phyloP scores from a whole-genome alignment of 2,113 vertebrate species.

The Taxidea taxus region DNA sequence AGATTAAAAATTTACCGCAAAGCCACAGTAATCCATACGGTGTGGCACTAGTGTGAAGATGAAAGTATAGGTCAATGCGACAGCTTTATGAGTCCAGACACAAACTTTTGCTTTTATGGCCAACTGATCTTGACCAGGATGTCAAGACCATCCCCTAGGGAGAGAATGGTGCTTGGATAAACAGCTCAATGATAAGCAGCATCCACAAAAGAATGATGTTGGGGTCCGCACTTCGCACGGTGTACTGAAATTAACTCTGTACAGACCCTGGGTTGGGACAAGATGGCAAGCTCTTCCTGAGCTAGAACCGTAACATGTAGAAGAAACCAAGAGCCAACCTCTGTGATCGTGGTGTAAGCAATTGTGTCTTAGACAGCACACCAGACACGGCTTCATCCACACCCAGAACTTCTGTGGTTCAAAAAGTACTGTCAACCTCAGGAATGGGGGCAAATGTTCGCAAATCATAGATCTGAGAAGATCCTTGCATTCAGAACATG shows the following conservation, averaged over 20 bases:
- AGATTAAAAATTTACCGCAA: background rate
- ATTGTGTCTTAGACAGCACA: background rate
- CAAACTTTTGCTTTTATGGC: too few relatives aligned
- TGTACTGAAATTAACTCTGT: background rate
- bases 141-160: background rate
- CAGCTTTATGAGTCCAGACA: background rate
- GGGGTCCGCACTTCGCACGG: too few relatives aligned
- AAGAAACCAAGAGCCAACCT: background rate
- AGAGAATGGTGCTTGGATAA: background rate
- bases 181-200: accelerated
- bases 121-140: background rate
- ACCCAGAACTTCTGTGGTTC: background rate
- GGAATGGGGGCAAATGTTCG: background rate
- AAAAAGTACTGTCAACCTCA: background rate
- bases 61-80: accelerated
- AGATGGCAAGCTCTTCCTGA: background rate
- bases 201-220: accelerated
- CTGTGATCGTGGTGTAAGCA: background rate
- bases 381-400: background rate
- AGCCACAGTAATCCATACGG: accelerated
- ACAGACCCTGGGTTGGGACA: accelerated
- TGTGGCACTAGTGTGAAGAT: accelerated
- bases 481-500: background rate
- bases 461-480: background rate
- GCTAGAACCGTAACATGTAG: background rate